Evolutionary conservation across 2,888 invertebrate genomes (phyloP).

Genomic region (Abrostola tripartita): DNA sequence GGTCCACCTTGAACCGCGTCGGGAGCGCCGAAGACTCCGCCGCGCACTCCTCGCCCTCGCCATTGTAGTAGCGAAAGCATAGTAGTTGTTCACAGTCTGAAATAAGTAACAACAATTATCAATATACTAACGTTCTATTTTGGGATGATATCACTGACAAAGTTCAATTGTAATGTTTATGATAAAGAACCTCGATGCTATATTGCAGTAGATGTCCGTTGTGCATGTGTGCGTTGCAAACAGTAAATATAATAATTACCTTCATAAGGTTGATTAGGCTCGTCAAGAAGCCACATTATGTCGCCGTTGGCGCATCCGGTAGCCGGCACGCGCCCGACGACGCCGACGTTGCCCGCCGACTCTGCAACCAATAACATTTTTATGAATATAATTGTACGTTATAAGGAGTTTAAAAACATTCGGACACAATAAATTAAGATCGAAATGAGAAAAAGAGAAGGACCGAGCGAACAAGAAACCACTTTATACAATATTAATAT

Average conservation of each 20-base stretch:
- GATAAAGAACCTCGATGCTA: conserved; percentile 3
- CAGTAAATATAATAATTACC: conserved; percentile 75
- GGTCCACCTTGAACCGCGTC: conserved; percentile 86
- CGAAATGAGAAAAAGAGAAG: conserved; percentile 13
- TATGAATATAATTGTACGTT: conserved; percentile 12
- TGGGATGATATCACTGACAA: neutral
- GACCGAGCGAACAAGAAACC: conserved; percentile 15
- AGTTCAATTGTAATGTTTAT: too few relatives aligned
- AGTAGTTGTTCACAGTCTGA: conserved; percentile 91
- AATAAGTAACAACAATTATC: conserved; percentile 62
- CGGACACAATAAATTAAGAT: conserved; percentile 16
- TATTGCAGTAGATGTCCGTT: conserved; percentile 6
- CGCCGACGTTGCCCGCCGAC: conserved; percentile 73
- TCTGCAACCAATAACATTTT: conserved; percentile 73
- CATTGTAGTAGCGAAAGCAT: conserved; percentile 92
- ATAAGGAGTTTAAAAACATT: conserved; percentile 7
- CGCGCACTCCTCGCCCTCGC: conserved; percentile 89
- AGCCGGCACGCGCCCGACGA: conserved; percentile 86
- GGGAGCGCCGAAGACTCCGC: conserved; percentile 89
- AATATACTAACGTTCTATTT: conserved; percentile 2
- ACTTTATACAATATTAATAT: conserved; percentile 30
- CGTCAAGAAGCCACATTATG: conserved; percentile 92
- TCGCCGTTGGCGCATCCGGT: conserved; percentile 88
- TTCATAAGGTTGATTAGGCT: conserved; percentile 90
- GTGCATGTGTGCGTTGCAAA: conserved; percentile 22